Evolutionary conservation across 2,888 invertebrate genomes (phyloP).

Genomic region (Idaea biselata): DNA sequence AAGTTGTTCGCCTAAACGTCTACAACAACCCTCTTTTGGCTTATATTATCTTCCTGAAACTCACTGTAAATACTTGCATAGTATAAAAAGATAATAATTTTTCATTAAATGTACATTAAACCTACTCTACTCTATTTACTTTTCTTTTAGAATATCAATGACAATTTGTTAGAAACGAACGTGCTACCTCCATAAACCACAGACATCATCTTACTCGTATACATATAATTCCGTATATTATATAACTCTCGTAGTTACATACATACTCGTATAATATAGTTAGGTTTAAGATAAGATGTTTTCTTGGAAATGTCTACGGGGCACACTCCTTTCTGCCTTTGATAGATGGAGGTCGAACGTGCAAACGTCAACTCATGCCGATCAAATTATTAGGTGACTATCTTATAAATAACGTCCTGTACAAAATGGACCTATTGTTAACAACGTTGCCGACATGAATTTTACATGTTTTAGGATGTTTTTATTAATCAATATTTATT

Average conservation of each 20-base stretch:
- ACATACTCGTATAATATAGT: not conserved
- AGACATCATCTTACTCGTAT: too few species aligned
- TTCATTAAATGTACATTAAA: too few species aligned
- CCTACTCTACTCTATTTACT: too few species aligned
- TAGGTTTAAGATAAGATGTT: constrained; percentile 21
- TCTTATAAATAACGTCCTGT: not conserved
- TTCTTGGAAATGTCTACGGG: constrained; percentile 34
- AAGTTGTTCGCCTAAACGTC: too few species aligned
- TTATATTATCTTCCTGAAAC: too few species aligned
- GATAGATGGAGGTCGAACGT: constrained; percentile 48
- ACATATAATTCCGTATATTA: too few species aligned
- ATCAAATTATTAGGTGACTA: constrained; percentile 47
- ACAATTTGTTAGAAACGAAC: too few species aligned
- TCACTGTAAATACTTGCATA: too few species aligned
- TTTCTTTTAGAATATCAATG: too few species aligned
- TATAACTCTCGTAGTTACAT: not conserved
- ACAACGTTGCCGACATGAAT: not conserved
- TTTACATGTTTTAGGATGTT: not conserved
- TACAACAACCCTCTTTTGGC: too few species aligned
- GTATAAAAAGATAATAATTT: too few species aligned
- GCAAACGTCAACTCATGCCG: constrained; percentile 50
- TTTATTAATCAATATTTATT: not conserved
- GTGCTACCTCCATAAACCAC: too few species aligned
- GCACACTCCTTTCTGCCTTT: constrained; percentile 27
- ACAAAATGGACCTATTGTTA: constrained; percentile 11